Evolutionary conservation across 2,113 vertebrate genomes (phyloP).

Genomic region (Megaceryle torquata): DNA sequence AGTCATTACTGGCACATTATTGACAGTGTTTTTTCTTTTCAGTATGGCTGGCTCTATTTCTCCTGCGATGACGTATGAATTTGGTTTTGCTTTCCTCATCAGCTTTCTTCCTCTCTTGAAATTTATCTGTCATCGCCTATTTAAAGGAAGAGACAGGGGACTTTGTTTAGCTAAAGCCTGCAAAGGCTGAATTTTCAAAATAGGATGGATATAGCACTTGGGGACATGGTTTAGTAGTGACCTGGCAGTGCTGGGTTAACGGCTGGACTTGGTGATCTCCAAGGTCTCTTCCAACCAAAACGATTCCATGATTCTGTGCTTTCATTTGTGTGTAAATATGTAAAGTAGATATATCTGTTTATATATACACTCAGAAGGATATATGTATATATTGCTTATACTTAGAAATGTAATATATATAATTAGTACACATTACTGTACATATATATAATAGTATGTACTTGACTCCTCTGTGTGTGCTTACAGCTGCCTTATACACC

Average conservation of each 20-base stretch:
- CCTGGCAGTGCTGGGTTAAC: too few species aligned
- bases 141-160: neutral
- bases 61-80: neutral
- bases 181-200: neutral
- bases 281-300: too few species aligned
- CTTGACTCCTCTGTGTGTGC: neutral
- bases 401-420: neutral
- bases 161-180: neutral
- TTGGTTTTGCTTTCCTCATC: neutral
- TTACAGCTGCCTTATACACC: neutral
- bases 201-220: too few species aligned
- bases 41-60: neutral
- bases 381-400: neutral
- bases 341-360: neutral
- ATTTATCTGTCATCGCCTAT: neutral
- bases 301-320: neutral
- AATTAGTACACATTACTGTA: neutral
- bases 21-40: neutral
- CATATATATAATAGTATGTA: neutral
- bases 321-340: neutral
- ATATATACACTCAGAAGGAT: neutral
- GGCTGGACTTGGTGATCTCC: too few species aligned
- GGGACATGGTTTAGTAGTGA: too few species aligned
- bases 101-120: neutral
- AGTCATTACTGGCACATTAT: neutral